These are phyloP conservation scores for Calameuta pallipes DNA, from an alignment of 2,888 invertebrate genomes.

Conservation along the genomic window DNA sequence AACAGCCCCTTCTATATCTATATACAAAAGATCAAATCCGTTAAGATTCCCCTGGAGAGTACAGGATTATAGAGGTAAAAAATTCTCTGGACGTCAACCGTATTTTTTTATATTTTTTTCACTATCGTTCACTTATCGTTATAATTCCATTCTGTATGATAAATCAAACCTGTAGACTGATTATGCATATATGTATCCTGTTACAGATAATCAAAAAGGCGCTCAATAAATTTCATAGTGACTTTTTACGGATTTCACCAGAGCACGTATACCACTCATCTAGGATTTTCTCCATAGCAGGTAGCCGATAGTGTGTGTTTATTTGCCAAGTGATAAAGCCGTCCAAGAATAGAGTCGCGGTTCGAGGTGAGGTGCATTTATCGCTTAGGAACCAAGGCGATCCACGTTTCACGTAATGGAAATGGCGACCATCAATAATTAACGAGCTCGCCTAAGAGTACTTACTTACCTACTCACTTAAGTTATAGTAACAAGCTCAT, in stretches of 20 bases:
- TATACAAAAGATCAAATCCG: background rate
- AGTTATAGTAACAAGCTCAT: background rate
- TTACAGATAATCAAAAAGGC: background rate
- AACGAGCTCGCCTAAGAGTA: conserved; percentile 16
- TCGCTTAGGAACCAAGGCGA: conserved; percentile 35
- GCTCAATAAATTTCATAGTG: background rate
- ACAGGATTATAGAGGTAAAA: background rate
- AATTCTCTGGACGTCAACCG: background rate
- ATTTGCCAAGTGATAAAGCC: conserved; percentile 15
- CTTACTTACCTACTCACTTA: conserved; percentile 12
- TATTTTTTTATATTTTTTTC: background rate
- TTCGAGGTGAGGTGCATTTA: conserved; percentile 26
- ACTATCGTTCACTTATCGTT: background rate
- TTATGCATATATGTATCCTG: background rate
- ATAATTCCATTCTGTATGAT: background rate
- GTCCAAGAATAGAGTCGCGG: conserved; percentile 12
- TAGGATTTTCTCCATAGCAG: background rate
- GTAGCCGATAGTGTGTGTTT: background rate
- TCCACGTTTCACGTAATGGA: conserved; percentile 29
- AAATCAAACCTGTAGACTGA: background rate
- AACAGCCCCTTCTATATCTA: background rate
- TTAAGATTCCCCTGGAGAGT: background rate
- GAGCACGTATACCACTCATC: background rate
- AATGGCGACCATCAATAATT: conserved; percentile 27
- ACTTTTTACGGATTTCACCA: background rate